These are phyloP conservation scores for Ormyrus pomaceus DNA, from an alignment of 2,888 invertebrate genomes.

Conservation along the genomic window DNA sequence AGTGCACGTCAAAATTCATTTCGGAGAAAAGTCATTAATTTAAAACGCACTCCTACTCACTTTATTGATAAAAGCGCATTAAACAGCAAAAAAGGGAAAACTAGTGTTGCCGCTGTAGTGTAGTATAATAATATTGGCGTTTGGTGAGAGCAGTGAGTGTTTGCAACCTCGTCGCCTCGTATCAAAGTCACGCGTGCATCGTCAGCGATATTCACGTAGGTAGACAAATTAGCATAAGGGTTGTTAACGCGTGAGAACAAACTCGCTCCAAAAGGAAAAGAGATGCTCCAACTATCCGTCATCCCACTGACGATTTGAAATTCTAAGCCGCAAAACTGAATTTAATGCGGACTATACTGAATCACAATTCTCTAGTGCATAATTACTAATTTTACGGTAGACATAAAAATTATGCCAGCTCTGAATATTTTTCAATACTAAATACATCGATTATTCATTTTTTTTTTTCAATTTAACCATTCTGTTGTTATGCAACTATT, in stretches of 20 bases:
- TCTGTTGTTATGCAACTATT: no score
- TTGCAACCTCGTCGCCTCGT: slow-evolving; percentile 28
- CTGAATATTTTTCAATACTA: no score
- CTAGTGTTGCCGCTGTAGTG: neutral
- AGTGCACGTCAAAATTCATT: neutral
- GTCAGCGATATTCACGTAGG: slow-evolving; percentile 52
- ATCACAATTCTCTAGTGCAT: slow-evolving; percentile 51
- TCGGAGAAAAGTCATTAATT: neutral
- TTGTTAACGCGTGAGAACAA: slow-evolving; percentile 59
- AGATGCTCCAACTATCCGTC: slow-evolving; percentile 52
- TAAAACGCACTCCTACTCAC: neutral
- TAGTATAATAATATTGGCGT: slow-evolving; percentile 28
- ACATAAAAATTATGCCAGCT: slow-evolving; percentile 34
- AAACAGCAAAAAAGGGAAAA: neutral
- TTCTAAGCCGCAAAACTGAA: slow-evolving; percentile 56
- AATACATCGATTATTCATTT: no score
- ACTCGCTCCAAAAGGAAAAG: slow-evolving; percentile 52
- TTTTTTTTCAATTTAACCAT: no score
- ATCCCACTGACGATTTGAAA: slow-evolving; percentile 53
- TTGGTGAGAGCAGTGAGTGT: slow-evolving; percentile 15
- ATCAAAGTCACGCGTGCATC: slow-evolving; percentile 54
- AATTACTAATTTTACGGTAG: slow-evolving; percentile 51
- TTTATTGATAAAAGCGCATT: neutral
- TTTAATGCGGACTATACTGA: slow-evolving; percentile 45
- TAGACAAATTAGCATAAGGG: slow-evolving; percentile 59